Conservation (phyloP, 37 sponge, comb jelly and placozoan species). For the Ephydatia muelleri region DNA sequence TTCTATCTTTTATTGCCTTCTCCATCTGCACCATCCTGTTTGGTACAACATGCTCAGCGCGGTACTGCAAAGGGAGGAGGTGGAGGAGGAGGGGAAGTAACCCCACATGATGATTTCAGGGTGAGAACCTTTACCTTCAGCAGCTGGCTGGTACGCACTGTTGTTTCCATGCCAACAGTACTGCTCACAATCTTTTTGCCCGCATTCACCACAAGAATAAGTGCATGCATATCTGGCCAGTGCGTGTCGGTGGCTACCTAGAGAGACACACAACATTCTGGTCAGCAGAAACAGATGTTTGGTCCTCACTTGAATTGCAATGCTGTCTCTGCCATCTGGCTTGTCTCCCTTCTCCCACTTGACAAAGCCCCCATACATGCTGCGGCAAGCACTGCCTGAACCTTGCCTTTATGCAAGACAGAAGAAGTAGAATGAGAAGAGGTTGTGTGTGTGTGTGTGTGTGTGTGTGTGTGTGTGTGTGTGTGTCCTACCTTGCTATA, state of each 20-base stretch:
- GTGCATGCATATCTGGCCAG: constrained; percentile 95
- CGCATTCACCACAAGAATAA: constrained; percentile 93
- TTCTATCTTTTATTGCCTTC: constrained; percentile 71
- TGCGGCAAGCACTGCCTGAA: constrained; percentile 98
- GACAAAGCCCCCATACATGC: constrained; percentile 96
- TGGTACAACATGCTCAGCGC: constrained; percentile 82
- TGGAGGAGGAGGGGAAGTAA: not conserved
- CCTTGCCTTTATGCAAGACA: constrained; percentile 65
- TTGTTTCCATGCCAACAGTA: constrained; percentile 86
- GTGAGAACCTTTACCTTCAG: constrained; percentile 37
- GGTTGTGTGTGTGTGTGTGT: too few species aligned
- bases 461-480: too few species aligned
- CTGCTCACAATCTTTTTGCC: constrained; percentile 89
- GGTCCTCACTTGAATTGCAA: constrained; percentile 81
- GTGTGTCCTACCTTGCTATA: constrained; percentile 69
- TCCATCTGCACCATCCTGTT: constrained; percentile 80
- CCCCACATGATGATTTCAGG: not conserved
- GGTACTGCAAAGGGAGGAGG: constrained; percentile 39
- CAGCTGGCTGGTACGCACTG: constrained; percentile 88
- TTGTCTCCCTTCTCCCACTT: constrained; percentile 87
- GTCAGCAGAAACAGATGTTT: not conserved
- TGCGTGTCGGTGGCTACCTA: constrained; percentile 79
- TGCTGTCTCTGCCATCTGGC: constrained; percentile 84
- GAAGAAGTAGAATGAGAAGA: not conserved
- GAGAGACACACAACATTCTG: not conserved